Percentiles rank a stretch among this genome's conserved stretches.
Conservation (phyloP, 1,140 invertebrate species). For the Catajapyx aquilonaris region DNA sequence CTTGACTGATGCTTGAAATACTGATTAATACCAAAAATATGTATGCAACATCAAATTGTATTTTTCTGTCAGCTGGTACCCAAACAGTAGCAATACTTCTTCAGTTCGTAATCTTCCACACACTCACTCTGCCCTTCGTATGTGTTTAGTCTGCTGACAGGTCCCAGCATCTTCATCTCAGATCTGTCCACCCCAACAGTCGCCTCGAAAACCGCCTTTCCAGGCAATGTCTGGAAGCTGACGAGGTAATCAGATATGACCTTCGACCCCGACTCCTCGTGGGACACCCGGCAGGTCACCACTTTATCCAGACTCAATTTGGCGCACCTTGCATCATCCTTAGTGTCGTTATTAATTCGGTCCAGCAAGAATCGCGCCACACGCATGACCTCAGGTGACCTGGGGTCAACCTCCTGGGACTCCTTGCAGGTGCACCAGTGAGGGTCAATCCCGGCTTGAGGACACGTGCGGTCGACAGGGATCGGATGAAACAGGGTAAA, state of each 20-base stretch:
- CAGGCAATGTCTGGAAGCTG: conserved; percentile 7
- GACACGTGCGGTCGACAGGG: conserved; percentile 18
- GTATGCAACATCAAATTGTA: too few species aligned
- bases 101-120: conserved; percentile 11
- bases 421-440: conserved; percentile 21
- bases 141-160: conserved; percentile 10
- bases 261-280: neutral
- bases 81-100: conserved; percentile 13
- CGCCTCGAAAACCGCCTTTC: conserved; percentile 11
- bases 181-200: conserved; percentile 7
- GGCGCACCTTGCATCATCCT: neutral
- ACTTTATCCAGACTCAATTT: neutral
- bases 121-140: conserved; percentile 11
- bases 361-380: neutral
- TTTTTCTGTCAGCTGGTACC: too few species aligned
- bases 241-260: conserved; percentile 4
- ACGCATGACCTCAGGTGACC: neutral
- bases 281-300: neutral
- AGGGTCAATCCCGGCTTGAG: conserved; percentile 17
- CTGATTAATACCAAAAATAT: too few species aligned
- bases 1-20: too few species aligned
- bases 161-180: conserved; percentile 8
- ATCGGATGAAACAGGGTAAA: conserved; percentile 7
- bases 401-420: neutral
- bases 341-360: neutral